A percentile compares a stretch with the other conserved stretches of the same genome.
Evolutionary conservation across 2,888 invertebrate species (phyloP).

Genomic region (Brachylomia viminalis): DNA sequence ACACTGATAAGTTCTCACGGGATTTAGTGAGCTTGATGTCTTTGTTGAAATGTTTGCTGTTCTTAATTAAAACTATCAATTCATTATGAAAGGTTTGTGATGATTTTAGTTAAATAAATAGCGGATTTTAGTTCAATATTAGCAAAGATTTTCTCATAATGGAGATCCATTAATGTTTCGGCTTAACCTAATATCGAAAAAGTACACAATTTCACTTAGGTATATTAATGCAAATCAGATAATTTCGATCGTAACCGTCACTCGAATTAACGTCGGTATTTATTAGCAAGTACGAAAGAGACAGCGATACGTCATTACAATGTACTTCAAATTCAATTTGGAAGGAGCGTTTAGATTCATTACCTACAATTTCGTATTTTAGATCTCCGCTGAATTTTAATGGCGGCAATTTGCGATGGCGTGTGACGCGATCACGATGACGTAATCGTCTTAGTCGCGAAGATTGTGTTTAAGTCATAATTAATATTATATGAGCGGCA

Average conservation of each 20-base stretch:
- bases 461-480: constrained; percentile 67
- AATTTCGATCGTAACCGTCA: constrained; percentile 47
- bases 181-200: neutral
- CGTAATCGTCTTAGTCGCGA: constrained; percentile 71
- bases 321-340: constrained; percentile 74
- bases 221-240: constrained; percentile 37
- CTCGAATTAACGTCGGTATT: constrained; percentile 64
- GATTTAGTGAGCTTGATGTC: constrained; percentile 38
- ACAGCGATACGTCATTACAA: constrained; percentile 67
- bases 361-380: constrained; percentile 79
- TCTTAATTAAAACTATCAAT: constrained; percentile 34
- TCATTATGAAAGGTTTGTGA: constrained; percentile 4
- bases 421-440: constrained; percentile 75
- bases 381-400: constrained; percentile 80
- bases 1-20: constrained; percentile 40
- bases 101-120: constrained; percentile 34
- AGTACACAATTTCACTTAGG: constrained; percentile 2
- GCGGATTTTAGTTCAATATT: neutral
- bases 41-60: constrained; percentile 35
- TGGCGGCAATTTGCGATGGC: constrained; percentile 81
- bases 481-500: constrained; percentile 66
- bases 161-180: neutral
- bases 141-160: neutral
- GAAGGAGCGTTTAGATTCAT: constrained; percentile 73
- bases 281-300: constrained; percentile 65